phyloP scores from a whole-genome alignment of 2,888 invertebrate genomes.

The Metacarcinus magister region DNA sequence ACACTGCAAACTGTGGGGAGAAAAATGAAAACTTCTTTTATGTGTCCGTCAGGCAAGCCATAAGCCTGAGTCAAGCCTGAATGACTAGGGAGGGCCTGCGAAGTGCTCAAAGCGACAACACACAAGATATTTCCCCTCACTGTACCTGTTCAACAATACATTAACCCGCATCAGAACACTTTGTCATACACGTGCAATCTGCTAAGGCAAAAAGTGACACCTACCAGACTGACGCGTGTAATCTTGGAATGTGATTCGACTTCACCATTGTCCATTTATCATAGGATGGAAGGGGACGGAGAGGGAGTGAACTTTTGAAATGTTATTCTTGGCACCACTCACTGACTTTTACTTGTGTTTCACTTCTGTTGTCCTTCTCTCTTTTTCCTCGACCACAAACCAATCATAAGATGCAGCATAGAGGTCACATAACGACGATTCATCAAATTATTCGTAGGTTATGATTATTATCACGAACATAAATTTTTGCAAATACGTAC shows the following conservation, averaged over 20 bases:
- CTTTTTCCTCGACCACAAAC: not conserved
- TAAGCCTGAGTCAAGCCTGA: conserved; percentile 3
- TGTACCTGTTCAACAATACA: not conserved
- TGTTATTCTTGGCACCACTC: not conserved
- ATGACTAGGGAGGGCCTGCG: not conserved
- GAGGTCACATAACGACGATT: not conserved
- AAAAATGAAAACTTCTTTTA: not conserved
- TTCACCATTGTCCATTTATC: not conserved
- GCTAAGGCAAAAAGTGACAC: not conserved
- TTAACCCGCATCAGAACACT: not conserved
- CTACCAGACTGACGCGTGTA: not conserved
- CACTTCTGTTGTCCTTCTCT: not conserved
- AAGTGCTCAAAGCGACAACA: not conserved
- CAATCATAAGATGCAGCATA: not conserved
- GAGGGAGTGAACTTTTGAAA: not conserved
- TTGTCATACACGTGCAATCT: conserved; percentile 3
- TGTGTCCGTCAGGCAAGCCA: not conserved
- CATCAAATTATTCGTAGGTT: not conserved
- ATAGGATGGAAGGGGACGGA: not conserved
- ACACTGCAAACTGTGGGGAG: not conserved
- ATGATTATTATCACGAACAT: not conserved
- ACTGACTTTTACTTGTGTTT: not conserved
- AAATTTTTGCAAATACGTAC: not conserved
- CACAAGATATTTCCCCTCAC: not conserved
- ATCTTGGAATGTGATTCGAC: not conserved